Percentiles rank a stretch among this genome's conserved stretches.
phyloP scores from a whole-genome alignment of 2,797 vertebrate genomes.

The Pseudochirops corinnae region DNA sequence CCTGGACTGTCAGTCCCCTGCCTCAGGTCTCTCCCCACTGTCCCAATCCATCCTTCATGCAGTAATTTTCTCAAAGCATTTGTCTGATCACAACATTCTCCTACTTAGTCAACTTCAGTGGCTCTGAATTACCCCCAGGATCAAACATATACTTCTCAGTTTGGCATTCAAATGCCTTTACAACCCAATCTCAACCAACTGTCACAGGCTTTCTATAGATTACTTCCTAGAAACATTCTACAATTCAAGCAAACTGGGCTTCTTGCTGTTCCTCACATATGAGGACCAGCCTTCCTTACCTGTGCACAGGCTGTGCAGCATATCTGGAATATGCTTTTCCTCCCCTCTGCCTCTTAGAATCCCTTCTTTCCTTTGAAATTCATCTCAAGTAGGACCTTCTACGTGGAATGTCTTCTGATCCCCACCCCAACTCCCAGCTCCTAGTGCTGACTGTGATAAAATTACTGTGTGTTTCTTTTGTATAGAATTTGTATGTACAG shows the following conservation, averaged over 20 bases:
- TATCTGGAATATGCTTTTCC: neutral
- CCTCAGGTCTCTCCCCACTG: neutral
- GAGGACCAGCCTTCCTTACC: neutral
- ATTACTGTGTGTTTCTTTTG: neutral
- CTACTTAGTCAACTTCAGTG: neutral
- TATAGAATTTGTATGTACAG: neutral
- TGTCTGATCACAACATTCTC: neutral
- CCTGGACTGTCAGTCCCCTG: neutral
- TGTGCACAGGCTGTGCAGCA: neutral
- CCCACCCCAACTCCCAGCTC: neutral
- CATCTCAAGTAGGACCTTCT: neutral
- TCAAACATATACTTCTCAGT: neutral
- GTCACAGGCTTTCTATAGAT: neutral
- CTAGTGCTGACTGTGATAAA: neutral
- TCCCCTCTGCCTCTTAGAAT: neutral
- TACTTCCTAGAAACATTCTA: neutral
- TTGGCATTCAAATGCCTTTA: neutral
- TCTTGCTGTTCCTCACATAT: neutral
- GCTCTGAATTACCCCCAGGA: neutral
- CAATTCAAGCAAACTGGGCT: neutral
- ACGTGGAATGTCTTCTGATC: neutral
- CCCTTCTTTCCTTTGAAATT: neutral
- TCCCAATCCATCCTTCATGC: neutral
- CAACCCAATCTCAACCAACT: neutral
- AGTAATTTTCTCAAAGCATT: neutral